Percentiles rank a stretch among this genome's conserved stretches.
phyloP scores from a whole-genome alignment of 2,888 invertebrate species.

The Chrysolina oricalcia region DNA sequence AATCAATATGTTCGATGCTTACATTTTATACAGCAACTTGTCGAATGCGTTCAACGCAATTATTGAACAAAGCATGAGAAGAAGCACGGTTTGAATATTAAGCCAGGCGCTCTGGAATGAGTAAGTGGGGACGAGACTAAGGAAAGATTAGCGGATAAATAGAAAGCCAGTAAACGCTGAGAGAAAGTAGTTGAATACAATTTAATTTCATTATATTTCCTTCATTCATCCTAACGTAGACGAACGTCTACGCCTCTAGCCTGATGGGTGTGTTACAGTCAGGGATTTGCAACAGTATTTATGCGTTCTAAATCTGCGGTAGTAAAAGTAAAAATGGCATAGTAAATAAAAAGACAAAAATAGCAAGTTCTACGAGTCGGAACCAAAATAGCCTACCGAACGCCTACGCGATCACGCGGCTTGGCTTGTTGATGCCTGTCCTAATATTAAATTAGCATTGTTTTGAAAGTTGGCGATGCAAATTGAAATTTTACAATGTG shows the following conservation, averaged over 20 bases:
- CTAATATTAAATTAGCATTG: conserved; percentile 51
- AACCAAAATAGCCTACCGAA: conserved; percentile 57
- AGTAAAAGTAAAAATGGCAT: conserved; percentile 39
- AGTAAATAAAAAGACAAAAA: conserved; percentile 35
- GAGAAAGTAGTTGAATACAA: not conserved
- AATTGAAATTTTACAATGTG: conserved; percentile 49
- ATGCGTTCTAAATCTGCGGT: conserved; percentile 30
- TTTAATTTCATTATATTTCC: no score
- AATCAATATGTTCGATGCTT: no score
- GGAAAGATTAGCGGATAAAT: not conserved
- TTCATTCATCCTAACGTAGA: not conserved
- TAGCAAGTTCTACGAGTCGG: conserved; percentile 16
- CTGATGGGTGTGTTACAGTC: not conserved
- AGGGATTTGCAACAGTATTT: not conserved
- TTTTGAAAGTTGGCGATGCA: conserved; percentile 48
- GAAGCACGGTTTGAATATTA: no score
- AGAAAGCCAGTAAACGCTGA: not conserved
- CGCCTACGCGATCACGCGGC: conserved; percentile 62
- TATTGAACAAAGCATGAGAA: no score
- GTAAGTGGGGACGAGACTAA: no score
- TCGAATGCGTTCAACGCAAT: no score
- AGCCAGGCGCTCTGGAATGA: no score
- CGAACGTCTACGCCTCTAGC: not conserved
- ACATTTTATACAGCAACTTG: no score
- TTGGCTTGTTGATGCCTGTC: conserved; percentile 40